Conservation (phyloP, 2,888 invertebrate genomes). For the Melinaea marsaeus region DNA sequence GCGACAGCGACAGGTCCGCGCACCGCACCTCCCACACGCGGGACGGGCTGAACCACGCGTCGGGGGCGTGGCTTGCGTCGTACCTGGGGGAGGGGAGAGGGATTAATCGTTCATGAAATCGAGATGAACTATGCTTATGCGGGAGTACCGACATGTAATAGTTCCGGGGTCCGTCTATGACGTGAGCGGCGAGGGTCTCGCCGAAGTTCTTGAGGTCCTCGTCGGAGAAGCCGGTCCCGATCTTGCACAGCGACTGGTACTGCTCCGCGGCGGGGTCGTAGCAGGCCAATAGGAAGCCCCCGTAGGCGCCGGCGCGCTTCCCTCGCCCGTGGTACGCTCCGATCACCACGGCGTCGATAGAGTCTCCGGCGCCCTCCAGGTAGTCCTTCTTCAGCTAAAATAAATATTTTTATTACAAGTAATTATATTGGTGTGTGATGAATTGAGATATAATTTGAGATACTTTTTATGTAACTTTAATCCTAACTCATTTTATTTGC, state of each 20-base stretch:
- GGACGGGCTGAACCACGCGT: conserved; percentile 92
- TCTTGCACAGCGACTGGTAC: conserved; percentile 85
- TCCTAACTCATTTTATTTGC: too few relatives aligned
- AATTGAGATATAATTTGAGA: too few relatives aligned
- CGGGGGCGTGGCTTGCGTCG: conserved; percentile 85
- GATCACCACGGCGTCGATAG: conserved; percentile 95
- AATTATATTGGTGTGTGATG: too few relatives aligned
- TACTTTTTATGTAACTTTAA: too few relatives aligned
- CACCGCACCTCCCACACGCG: conserved; percentile 98
- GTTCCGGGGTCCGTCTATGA: conserved; percentile 85
- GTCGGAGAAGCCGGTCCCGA: conserved; percentile 97
- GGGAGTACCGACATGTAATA: conserved; percentile 81
- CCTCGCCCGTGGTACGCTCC: conserved; percentile 97
- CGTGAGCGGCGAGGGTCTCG: conserved; percentile 84
- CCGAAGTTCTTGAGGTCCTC: conserved; percentile 89
- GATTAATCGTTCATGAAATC: background rate
- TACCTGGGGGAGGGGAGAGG: conserved; percentile 58
- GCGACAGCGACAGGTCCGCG: conserved; percentile 97
- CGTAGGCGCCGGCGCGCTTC: conserved; percentile 93
- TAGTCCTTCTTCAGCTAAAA: conserved; percentile 94
- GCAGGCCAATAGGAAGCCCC: conserved; percentile 96
- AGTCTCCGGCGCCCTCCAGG: conserved; percentile 96
- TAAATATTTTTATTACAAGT: background rate
- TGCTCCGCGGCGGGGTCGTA: conserved; percentile 93
- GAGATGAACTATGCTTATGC: background rate